Percentiles rank a stretch among this genome's conserved stretches.
phyloP scores from a whole-genome alignment of 2,113 vertebrate genomes.

The Junco hyemalis region DNA sequence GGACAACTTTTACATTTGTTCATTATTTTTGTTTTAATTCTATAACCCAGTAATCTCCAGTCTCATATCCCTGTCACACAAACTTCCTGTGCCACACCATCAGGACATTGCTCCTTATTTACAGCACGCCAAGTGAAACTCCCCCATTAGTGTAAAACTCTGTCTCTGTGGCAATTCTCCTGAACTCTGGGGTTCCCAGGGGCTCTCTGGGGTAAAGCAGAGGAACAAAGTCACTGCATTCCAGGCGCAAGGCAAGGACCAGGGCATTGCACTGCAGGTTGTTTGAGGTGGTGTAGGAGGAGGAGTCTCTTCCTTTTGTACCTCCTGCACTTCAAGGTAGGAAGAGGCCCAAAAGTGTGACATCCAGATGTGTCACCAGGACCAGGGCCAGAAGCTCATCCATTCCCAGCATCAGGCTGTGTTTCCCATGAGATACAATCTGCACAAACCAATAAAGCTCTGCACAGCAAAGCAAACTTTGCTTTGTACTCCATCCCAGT shows the following conservation, averaged over 20 bases:
- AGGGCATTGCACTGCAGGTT: background rate
- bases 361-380: background rate
- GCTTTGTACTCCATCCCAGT: background rate
- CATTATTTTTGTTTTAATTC: background rate
- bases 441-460: constrained; percentile 16
- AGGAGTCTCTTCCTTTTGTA: background rate
- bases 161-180: background rate
- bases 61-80: background rate
- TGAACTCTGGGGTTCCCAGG: background rate
- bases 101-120: background rate
- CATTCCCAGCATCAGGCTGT: background rate
- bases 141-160: background rate
- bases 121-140: background rate
- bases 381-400: constrained; percentile 2
- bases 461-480: background rate
- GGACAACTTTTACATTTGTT: background rate
- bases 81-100: background rate
- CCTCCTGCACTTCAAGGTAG: background rate
- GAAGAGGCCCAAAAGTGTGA: background rate
- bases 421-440: constrained; percentile 38
- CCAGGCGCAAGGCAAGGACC: background rate
- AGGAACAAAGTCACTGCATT: background rate
- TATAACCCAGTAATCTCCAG: background rate
- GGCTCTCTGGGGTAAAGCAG: background rate
- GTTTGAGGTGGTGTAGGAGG: background rate